Evolutionary conservation across 2,888 invertebrate species (phyloP), one percentile per base, ranked within the genome.

Genomic region (Trichopria drosophilae): DNA sequence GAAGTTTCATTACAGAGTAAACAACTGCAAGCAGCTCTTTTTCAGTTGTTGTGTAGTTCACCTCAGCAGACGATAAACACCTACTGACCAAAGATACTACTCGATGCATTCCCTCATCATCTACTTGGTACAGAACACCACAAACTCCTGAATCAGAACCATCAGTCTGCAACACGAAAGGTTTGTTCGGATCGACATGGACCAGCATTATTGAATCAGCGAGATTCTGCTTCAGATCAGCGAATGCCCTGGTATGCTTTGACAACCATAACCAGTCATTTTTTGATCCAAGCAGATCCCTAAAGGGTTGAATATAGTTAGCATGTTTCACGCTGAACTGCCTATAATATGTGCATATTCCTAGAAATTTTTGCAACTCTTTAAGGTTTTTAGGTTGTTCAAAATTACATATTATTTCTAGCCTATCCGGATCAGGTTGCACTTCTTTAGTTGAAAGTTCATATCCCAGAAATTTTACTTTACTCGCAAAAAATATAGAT

Each of bases 51-150:
- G n/a, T n/a, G n/a, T n/a, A n/a, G n/a, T n/a, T n/a, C n/a, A n/a
- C n/a, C n/a, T n/a, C n/a, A 19, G 1, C n/a, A 12, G n/a, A 10
- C n/a, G 36, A 23, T 13, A 46, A 23, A 29, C 50, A 51, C 3
- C 45, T 26, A 45, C 51, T 45, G 2, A 45, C 32, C 9, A 51
- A 35, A n/a, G 51, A 22, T 10, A 51, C 24, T 10, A 51, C 20
- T 22, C 39, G 29, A 7, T 9, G 6, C 26, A 44, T 18, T 1
- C 22, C 40, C 4, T 51, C 31, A 6, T 32, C 9, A 34, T 39
- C 29, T 4, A 19, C 7, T 16, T 51, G 51, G 16, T 22, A 51
- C 10, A 45, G 24, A 6, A 22, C n/a, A n/a, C n/a, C n/a, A n/a
- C n/a, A n/a, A n/a, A n/a, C n/a, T n/a, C n/a, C n/a, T n/a, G n/a